These are phyloP conservation scores for Adoxophyes honmai DNA, from an alignment of 1,140 invertebrate genomes.

Conservation along the genomic window DNA sequence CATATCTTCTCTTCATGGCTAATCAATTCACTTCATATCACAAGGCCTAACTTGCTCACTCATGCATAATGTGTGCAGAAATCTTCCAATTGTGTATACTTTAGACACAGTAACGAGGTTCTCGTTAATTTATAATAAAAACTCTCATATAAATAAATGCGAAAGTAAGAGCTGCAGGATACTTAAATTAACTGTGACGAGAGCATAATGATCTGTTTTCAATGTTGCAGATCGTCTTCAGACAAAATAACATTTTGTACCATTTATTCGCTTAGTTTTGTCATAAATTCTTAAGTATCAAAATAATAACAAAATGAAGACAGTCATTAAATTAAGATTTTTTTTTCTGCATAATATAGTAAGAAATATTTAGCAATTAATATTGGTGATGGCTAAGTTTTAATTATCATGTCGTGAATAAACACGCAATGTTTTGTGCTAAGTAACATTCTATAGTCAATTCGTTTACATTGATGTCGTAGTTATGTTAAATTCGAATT, in stretches of 20 bases:
- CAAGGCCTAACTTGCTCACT: constrained; percentile 32
- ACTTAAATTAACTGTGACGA: too few species aligned
- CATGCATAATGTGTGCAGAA: background rate
- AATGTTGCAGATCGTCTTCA: too few species aligned
- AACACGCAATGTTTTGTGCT: too few species aligned
- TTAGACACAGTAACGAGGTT: too few species aligned
- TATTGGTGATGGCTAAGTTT: constrained; percentile 10
- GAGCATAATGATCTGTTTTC: too few species aligned
- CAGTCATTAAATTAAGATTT: background rate
- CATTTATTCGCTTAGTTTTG: background rate
- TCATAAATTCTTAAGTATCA: background rate
- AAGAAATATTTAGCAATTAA: background rate
- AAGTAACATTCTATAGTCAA: background rate
- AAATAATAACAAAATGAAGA: background rate
- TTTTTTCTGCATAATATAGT: background rate
- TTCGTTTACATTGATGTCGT: background rate
- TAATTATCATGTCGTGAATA: background rate
- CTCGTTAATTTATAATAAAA: too few species aligned
- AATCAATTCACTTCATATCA: constrained; percentile 26
- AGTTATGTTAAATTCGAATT: background rate
- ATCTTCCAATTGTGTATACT: too few species aligned
- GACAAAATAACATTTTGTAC: background rate
- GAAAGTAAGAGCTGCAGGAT: too few species aligned
- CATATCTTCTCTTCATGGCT: background rate
- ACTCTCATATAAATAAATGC: too few species aligned